These are phyloP conservation scores for Cotesia congregata DNA, from an alignment of 2,888 invertebrate genomes.

Conservation along the genomic window DNA sequence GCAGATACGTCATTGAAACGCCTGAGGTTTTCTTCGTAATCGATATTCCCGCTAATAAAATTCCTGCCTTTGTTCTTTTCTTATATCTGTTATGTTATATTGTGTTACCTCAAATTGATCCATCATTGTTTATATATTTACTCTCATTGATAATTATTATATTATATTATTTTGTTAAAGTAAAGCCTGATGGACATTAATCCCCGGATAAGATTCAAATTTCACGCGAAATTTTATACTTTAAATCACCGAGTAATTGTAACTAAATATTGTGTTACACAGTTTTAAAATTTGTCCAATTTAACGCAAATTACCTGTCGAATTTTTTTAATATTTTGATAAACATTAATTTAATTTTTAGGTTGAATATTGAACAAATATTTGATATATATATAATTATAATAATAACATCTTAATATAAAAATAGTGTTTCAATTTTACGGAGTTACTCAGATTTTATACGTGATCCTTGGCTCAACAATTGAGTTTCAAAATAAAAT, in stretches of 20 bases:
- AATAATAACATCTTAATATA: no score
- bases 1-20: slow-evolving; percentile 13
- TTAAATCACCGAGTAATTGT: slow-evolving; percentile 27
- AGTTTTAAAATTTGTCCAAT: no score
- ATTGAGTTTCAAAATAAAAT: no score
- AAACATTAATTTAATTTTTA: no score
- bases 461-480: no score
- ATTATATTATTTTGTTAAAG: background rate
- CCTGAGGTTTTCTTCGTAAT: slow-evolving; percentile 28
- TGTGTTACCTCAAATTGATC: slow-evolving; percentile 4
- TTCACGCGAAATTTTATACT: slow-evolving; percentile 28
- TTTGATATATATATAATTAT: no score
- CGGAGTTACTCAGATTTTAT: no score
- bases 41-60: slow-evolving; percentile 26
- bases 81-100: no score
- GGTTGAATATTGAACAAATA: no score
- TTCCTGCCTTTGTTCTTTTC: slow-evolving; percentile 1
- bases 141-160: slow-evolving; percentile 10
- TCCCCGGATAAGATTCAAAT: slow-evolving; percentile 28
- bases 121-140: slow-evolving; percentile 10
- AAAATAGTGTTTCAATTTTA: no score
- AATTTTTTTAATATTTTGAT: no score
- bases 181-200: slow-evolving; percentile 13
- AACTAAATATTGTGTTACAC: slow-evolving; percentile 26
- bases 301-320: no score